phyloP scores from a whole-genome alignment of 2,888 invertebrate species.

The Julus scanicus region DNA sequence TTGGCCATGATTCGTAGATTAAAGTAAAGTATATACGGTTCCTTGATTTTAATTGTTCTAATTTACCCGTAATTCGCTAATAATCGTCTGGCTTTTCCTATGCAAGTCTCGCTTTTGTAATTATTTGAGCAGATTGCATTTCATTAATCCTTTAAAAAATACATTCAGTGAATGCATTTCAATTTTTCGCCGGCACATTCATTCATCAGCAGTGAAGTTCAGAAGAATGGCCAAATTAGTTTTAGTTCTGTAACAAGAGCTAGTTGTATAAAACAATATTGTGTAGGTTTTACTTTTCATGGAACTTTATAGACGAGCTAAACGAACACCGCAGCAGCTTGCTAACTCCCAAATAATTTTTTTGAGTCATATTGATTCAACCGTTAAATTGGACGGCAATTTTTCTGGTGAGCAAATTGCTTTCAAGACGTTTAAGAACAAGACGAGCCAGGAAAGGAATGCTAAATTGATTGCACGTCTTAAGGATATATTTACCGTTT shows the following conservation, averaged over 20 bases:
- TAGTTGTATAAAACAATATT: neutral
- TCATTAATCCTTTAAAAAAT: neutral
- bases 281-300: neutral
- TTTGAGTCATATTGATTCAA: slow-evolving; percentile 1
- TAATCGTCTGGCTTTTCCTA: neutral
- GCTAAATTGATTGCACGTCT: slow-evolving; percentile 1
- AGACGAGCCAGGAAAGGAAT: neutral
- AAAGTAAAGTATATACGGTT: neutral
- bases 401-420: slow-evolving; percentile 4
- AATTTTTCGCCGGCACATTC: neutral
- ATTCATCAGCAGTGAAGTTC: neutral
- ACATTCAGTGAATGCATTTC: neutral
- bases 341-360: neutral
- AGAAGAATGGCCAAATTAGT: neutral
- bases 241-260: neutral
- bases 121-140: neutral
- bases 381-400: slow-evolving; percentile 30
- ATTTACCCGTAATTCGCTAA: neutral
- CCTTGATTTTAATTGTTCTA: neutral
- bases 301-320: neutral
- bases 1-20: neutral
- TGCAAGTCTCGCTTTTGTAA: neutral
- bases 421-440: neutral
- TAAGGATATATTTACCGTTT: neutral
- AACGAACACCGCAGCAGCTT: neutral